Evolutionary conservation across 2,888 invertebrate genomes (phyloP), one percentile per base, ranked within the genome.

Genomic region (Drosophila nigritarsus): DNA sequence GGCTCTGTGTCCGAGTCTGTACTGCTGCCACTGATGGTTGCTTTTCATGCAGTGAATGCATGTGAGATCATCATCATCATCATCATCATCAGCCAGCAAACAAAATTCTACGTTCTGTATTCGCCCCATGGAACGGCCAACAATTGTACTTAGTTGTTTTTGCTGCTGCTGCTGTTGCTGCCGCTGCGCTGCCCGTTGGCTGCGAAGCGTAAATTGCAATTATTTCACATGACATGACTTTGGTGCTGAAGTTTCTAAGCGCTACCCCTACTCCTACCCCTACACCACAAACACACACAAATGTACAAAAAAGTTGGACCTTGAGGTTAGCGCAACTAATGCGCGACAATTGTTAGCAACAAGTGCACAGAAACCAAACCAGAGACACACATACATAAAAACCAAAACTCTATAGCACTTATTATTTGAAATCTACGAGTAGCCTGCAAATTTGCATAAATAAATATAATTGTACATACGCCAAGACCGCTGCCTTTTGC

Each of bases 211-310:
- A 81, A 85, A 88, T 74, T 88, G 90, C 87, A 90, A 88, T 88
- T 88, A 86, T 83, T 90, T 88, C 83, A 81, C 83, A 87, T 85
- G 90, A 88, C 90, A 78, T 76, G 85, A 76, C 80, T 80, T 76
- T 75, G 76, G 53, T 51, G 24, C 64, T 53, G 54, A 74, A 75
- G 80, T 68, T 75, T 65, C 53, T 66, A 63, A 38, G 34, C 55
- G 34, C 9, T 34, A 13, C 18, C 20, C 34, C 7, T 50, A 30
- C 50, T 11, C n/a, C 50, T 8, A 45, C 13, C 45, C 20, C 45
- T 4, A 34, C 24, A 53, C 24, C 34, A 15, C 24, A 24, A 32
- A 34, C 53, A 53, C 34, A 53, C 53, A 56, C 50, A 73, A 75
- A 71, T 42, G 67, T 59, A 68, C 66, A 71, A 71, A 69, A 64